These are phyloP conservation scores for Acropternis orthonyx DNA, from an alignment of 2,797 vertebrate species.

Conservation along the genomic window DNA sequence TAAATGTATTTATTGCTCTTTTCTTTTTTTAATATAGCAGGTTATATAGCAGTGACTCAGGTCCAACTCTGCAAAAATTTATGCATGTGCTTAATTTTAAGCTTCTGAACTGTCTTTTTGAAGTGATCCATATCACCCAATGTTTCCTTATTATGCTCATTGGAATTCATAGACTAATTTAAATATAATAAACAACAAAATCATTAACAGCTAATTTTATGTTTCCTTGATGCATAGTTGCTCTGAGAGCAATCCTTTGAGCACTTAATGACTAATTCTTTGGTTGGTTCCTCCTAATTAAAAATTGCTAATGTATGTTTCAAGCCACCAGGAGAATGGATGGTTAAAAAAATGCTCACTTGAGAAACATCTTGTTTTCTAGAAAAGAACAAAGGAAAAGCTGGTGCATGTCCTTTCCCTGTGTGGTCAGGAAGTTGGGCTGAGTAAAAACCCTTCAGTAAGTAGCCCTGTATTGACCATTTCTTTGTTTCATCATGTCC, in stretches of 20 bases:
- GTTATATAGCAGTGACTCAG: background rate
- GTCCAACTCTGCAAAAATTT: background rate
- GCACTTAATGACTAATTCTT: background rate
- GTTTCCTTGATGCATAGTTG: background rate
- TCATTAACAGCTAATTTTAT: background rate
- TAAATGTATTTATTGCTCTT: background rate
- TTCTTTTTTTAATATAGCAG: background rate
- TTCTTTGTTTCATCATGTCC: background rate
- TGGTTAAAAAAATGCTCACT: constrained; percentile 1
- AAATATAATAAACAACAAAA: background rate
- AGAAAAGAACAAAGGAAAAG: constrained; percentile 98
- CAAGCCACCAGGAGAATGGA: background rate
- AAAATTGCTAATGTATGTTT: background rate
- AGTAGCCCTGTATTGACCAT: constrained; percentile 53
- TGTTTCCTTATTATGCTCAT: background rate
- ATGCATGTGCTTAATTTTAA: background rate
- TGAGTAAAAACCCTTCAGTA: constrained; percentile 98
- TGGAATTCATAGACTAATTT: background rate
- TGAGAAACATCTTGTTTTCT: constrained; percentile 49
- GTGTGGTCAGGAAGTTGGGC: constrained; percentile 96
- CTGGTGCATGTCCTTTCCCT: constrained; percentile 95
- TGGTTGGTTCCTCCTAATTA: background rate
- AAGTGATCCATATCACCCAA: background rate
- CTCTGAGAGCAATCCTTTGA: background rate
- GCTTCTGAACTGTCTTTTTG: background rate